A percentile compares a stretch with the other conserved stretches of the same genome.
phyloP scores from a whole-genome alignment of 2,888 invertebrate genomes.

The Chymomyza amoena region DNA sequence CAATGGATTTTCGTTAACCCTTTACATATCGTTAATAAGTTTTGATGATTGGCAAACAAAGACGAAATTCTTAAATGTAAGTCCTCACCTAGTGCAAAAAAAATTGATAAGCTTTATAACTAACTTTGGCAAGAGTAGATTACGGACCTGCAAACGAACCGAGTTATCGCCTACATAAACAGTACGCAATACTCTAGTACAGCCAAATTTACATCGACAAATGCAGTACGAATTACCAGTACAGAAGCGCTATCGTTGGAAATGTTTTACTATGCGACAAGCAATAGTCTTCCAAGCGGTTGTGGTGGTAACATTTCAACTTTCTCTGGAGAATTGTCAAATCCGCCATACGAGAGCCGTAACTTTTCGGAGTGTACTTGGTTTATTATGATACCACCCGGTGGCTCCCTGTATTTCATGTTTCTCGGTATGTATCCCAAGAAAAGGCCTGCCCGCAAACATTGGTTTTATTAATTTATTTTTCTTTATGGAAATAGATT shows the following conservation, averaged over 20 bases:
- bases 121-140: conserved; percentile 43
- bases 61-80: conserved; percentile 49
- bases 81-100: background rate
- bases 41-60: conserved; percentile 59
- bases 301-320: conserved; percentile 68
- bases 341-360: conserved; percentile 83
- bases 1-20: conserved; percentile 83
- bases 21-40: conserved; percentile 82
- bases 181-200: background rate
- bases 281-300: conserved; percentile 47
- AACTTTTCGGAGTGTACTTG: conserved; percentile 82
- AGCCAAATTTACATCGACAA: conserved; percentile 45
- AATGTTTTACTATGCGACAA: conserved; percentile 56
- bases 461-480: background rate
- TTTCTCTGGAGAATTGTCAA: conserved; percentile 79
- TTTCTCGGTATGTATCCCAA: conserved; percentile 58
- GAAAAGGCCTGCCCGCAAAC: background rate
- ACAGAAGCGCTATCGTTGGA: conserved; percentile 1
- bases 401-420: conserved; percentile 40
- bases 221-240: conserved; percentile 55
- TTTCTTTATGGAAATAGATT: conserved; percentile 56
- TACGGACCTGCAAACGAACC: conserved; percentile 56
- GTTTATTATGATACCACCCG: conserved; percentile 81
- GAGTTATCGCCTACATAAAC: conserved; percentile 41
- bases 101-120: background rate